Percentiles rank a stretch among this genome's conserved stretches.
These are phyloP conservation scores for Heptranchias perlo DNA, from an alignment of 2,113 vertebrate genomes.

Conservation along the genomic window DNA sequence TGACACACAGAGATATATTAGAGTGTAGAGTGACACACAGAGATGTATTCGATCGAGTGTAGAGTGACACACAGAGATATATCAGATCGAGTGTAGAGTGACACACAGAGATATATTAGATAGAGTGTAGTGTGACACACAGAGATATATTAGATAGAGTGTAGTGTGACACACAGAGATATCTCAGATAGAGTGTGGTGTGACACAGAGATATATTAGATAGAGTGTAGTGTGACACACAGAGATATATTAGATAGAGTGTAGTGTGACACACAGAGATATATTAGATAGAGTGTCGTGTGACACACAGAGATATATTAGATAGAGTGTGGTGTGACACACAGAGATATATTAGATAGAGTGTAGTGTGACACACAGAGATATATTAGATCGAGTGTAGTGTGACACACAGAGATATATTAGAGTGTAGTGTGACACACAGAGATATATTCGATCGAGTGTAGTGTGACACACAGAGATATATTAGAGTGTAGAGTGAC, in stretches of 20 bases:
- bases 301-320: not conserved
- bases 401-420: too few relatives aligned
- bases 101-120: not conserved
- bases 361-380: too few relatives aligned
- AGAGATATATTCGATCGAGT: too few relatives aligned
- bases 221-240: not conserved
- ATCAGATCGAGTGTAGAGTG: not conserved
- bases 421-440: too few relatives aligned
- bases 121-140: not conserved
- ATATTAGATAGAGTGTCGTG: too few relatives aligned
- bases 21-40: too few relatives aligned
- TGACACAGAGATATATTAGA: not conserved
- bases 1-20: too few relatives aligned
- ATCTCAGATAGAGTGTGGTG: not conserved
- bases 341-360: not conserved
- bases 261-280: not conserved
- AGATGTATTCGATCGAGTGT: too few relatives aligned
- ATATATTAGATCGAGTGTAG: too few relatives aligned
- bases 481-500: too few relatives aligned
- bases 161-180: not conserved
- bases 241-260: not conserved
- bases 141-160: not conserved
- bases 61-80: not conserved
- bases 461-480: too few relatives aligned
- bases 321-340: not conserved